Evolutionary conservation across 2,888 invertebrate species (phyloP).

Genomic region (Metacarcinus magister): DNA sequence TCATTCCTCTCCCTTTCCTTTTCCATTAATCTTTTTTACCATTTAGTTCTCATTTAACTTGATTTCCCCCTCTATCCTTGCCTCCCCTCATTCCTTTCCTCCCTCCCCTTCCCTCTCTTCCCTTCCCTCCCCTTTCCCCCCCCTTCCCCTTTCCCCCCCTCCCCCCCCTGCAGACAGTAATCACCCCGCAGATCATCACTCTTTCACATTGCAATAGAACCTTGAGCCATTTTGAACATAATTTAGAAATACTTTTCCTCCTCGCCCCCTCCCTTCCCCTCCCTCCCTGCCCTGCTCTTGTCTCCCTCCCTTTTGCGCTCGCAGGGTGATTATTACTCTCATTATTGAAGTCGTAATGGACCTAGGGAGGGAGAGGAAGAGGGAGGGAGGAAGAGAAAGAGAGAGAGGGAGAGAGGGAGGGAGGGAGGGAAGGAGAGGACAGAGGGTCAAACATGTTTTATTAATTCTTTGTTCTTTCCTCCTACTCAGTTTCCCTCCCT

Average conservation of each 20-base stretch:
- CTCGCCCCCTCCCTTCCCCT: not conserved
- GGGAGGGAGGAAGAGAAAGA: not conserved
- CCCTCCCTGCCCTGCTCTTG: not conserved
- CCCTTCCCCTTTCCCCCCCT: not conserved
- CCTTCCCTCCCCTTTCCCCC: conserved; percentile 50
- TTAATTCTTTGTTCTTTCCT: not conserved
- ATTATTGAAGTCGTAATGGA: not conserved
- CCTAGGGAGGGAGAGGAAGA: not conserved
- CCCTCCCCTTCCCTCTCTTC: conserved; percentile 51
- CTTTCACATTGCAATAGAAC: not conserved
- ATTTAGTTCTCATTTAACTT: not conserved
- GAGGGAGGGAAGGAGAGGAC: not conserved
- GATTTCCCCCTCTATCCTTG: not conserved
- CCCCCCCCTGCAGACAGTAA: not conserved
- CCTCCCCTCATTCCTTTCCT: conserved; percentile 54
- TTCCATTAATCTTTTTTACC: not conserved
- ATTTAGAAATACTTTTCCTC: not conserved
- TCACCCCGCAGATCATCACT: not conserved
- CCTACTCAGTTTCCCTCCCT: not conserved
- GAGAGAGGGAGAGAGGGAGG: not conserved
- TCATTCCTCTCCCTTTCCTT: not conserved
- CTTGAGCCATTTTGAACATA: not conserved
- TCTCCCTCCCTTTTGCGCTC: not conserved
- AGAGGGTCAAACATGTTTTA: not conserved
- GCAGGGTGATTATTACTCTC: conserved; percentile 39